Evolutionary conservation across 2,113 vertebrate species (phyloP).

Genomic region (Hiodon tergisus): DNA sequence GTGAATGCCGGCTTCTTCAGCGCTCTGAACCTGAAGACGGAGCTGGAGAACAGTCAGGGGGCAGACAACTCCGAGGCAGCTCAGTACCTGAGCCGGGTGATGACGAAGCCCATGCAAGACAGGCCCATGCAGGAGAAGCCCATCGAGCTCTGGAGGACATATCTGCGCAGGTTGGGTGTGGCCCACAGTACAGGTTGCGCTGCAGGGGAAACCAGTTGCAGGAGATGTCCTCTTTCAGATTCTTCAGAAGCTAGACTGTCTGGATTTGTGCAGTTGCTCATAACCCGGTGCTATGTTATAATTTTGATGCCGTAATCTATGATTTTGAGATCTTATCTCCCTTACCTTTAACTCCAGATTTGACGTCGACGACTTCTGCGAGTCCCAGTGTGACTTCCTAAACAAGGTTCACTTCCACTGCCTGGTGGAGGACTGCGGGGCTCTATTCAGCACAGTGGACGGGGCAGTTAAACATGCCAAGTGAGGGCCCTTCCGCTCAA

Average conservation of each 20-base stretch:
- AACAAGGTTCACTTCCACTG: conserved; percentile 97
- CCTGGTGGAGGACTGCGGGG: conserved; percentile 89
- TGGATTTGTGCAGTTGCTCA: too few species aligned
- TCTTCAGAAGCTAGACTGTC: background rate
- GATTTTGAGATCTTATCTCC: background rate
- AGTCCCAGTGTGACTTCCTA: conserved; percentile 90
- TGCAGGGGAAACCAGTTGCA: background rate
- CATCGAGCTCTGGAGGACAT: conserved; percentile 87
- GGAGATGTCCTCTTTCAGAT: background rate
- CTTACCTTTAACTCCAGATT: conserved; percentile 63
- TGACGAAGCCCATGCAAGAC: conserved; percentile 77
- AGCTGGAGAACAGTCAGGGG: conserved; percentile 69
- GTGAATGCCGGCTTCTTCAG: conserved; percentile 75
- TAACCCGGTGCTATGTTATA: background rate
- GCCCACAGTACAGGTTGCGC: background rate
- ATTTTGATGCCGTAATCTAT: background rate
- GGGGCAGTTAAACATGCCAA: conserved; percentile 97
- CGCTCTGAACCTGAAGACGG: conserved; percentile 79
- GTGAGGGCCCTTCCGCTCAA: conserved; percentile 57
- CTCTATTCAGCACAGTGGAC: conserved; percentile 96
- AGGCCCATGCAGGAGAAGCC: conserved; percentile 79
- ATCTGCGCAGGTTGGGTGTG: conserved; percentile 78
- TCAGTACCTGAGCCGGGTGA: conserved; percentile 78
- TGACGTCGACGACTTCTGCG: conserved; percentile 88
- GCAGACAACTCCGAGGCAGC: conserved; percentile 62